Percentiles rank a stretch among this genome's conserved stretches.
phyloP scores from a whole-genome alignment of 1,140 invertebrate genomes.

The Potamilus streckersoni region DNA sequence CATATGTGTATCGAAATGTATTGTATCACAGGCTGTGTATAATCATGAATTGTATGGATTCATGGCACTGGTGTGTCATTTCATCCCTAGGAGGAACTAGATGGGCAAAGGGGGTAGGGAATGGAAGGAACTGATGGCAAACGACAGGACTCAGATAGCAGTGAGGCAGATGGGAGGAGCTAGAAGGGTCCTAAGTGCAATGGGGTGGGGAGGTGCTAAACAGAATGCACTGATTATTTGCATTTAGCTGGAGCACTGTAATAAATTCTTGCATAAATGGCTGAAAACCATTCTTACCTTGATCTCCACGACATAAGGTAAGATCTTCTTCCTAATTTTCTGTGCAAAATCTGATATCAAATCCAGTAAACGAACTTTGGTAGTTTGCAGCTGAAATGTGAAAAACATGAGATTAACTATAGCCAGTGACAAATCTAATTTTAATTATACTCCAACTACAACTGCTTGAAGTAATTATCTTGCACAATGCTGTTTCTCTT shows the following conservation, averaged over 20 bases:
- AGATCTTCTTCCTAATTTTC: conserved; percentile 52
- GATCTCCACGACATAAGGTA: conserved; percentile 59
- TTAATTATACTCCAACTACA: neutral
- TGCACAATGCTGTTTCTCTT: neutral
- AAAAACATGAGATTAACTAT: conserved; percentile 3
- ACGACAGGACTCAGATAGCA: no score
- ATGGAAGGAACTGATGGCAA: no score
- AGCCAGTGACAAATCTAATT: neutral
- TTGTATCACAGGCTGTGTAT: no score
- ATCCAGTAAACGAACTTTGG: conserved; percentile 49
- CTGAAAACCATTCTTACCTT: conserved; percentile 46
- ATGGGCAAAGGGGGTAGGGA: no score
- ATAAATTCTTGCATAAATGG: neutral
- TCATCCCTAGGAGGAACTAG: no score
- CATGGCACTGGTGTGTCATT: no score
- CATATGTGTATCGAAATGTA: no score
- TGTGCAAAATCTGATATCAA: conserved; percentile 51
- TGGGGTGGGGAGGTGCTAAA: no score
- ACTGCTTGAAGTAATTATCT: neutral
- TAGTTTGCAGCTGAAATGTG: conserved; percentile 49
- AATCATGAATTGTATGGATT: no score
- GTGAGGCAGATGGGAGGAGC: neutral
- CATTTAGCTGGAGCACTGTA: no score
- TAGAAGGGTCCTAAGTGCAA: neutral
- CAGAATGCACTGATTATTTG: neutral